phyloP scores from a whole-genome alignment of 2,888 invertebrate species.

The Muscina levida region DNA sequence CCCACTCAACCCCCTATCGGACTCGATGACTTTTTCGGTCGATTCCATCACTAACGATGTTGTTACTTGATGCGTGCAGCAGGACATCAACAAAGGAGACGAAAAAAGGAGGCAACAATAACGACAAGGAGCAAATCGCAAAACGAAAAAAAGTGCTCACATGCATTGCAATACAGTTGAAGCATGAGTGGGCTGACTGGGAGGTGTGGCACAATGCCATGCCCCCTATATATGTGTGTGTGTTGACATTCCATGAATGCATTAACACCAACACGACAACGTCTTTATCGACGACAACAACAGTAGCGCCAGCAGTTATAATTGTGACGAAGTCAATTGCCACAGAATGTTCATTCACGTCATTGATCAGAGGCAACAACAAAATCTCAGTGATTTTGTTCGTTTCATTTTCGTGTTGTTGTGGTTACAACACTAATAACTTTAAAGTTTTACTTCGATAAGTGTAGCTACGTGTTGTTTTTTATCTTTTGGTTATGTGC shows the following conservation, averaged over 20 bases:
- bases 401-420: slow-evolving; percentile 6
- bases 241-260: slow-evolving; percentile 26
- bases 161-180: slow-evolving; percentile 36
- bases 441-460: not conserved
- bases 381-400: slow-evolving; percentile 27
- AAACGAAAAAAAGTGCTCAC: slow-evolving; percentile 60
- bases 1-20: not conserved
- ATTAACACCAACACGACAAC: slow-evolving; percentile 27
- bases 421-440: slow-evolving; percentile 16
- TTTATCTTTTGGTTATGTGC: too few species aligned
- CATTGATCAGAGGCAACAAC: slow-evolving; percentile 57
- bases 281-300: slow-evolving; percentile 19
- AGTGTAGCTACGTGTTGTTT: too few species aligned
- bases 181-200: slow-evolving; percentile 1
- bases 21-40: slow-evolving; percentile 17
- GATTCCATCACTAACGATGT: slow-evolving; percentile 43
- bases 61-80: slow-evolving; percentile 54
- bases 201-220: not conserved
- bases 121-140: slow-evolving; percentile 11
- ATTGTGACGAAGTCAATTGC: slow-evolving; percentile 58
- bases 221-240: slow-evolving; percentile 1
- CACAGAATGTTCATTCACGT: slow-evolving; percentile 53
- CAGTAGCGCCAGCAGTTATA: slow-evolving; percentile 22
- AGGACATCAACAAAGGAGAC: slow-evolving; percentile 35
- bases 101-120: slow-evolving; percentile 14